Conservation (phyloP, 2,113 vertebrate species). For the Psammodynastes pulverulentus region DNA sequence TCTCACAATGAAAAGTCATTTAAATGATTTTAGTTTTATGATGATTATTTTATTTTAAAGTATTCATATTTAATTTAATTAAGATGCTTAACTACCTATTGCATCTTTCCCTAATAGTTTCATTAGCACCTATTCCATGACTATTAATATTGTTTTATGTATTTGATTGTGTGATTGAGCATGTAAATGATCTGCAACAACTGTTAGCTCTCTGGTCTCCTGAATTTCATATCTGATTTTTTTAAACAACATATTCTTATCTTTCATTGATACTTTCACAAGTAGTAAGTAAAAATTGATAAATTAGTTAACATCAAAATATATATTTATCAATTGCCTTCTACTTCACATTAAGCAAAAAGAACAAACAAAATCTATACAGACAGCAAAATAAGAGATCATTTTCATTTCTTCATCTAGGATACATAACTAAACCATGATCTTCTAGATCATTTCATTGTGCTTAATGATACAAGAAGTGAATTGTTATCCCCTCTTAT, state of each 20-base stretch:
- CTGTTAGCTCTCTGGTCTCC: neutral
- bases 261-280: neutral
- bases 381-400: neutral
- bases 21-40: neutral
- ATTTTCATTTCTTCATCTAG: neutral
- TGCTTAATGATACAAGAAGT: constrained; percentile 7
- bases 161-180: neutral
- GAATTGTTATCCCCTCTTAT: constrained; percentile 21
- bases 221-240: neutral
- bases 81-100: neutral
- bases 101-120: neutral
- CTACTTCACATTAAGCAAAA: neutral
- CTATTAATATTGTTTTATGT: neutral
- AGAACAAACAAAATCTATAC: neutral
- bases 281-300: neutral
- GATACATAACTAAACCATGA: neutral
- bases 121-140: neutral
- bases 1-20: neutral
- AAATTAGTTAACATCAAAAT: neutral
- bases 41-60: neutral
- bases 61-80: neutral
- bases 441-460: neutral
- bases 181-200: neutral
- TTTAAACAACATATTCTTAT: neutral
- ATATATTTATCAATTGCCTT: neutral